Evolutionary conservation across 2,113 vertebrate species (phyloP), one percentile per base, ranked within the genome.

Genomic region (sheep (Ovis aries)): DNA sequence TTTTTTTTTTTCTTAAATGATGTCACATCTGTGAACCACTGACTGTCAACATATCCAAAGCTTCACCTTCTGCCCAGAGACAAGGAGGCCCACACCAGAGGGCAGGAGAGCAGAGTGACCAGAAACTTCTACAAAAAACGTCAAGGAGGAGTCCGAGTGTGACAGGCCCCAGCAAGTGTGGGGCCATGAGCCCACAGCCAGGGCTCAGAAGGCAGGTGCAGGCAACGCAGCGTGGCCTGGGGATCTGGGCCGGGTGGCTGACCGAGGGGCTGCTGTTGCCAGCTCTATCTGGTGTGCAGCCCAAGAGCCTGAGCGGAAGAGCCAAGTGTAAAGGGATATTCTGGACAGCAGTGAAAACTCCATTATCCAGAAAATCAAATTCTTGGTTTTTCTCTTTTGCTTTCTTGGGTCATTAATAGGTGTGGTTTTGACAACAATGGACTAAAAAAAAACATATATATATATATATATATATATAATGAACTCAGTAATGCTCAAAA

Each of bases 311-410:
- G 33, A 31, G 25, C 0, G 2, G 91, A 6, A 8, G n/a, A 6
- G 50, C 33, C 17, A 29, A 21, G 13, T 0, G 0, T 6, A 4
- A n/a, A 74, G 21, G 14, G 36, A 53, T 1, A 0, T 4, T 7
- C 40, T 33, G 29, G 8, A 81, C 36, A 45, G 43, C 27, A 9
- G 13, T 1, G 48, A 31, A 43, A 81, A 90, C 13, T 5, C 27
- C 9, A 7, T 6, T 17, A 2, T 2, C 23, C n/a, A 17, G 52
- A 62, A 81, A 92, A 53, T 19, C 14, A n/a, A 45, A 25, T 10
- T 23, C 59, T 78, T 7, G n/a, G 16, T 71, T 86, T 64, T 74
- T 88, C 64, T 48, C 53, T 90, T 77, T 52, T 40, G 0, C 31
- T 33, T 60, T 84, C 57, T 90, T 57, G 43, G 57, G 29, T 90